A percentile compares a stretch with the other conserved stretches of the same genome.
These are phyloP conservation scores for Bryconaethiops microstoma DNA, from an alignment of 2,797 vertebrate genomes.

Conservation along the genomic window DNA sequence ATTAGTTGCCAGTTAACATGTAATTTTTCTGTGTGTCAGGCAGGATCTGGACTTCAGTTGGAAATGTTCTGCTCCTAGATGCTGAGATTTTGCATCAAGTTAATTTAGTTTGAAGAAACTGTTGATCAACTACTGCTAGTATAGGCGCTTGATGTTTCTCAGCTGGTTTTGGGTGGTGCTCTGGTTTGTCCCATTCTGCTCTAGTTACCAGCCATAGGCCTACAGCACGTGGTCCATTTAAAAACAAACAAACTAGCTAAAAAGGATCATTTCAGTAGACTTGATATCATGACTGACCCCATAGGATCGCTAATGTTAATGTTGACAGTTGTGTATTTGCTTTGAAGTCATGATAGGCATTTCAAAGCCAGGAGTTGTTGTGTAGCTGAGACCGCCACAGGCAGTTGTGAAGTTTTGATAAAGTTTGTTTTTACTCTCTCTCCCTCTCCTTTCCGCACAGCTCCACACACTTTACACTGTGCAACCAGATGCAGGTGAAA, in stretches of 20 bases:
- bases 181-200: background rate
- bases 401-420: background rate
- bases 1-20: too few relatives aligned
- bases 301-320: background rate
- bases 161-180: background rate
- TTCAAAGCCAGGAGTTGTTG: background rate
- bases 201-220: background rate
- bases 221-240: background rate
- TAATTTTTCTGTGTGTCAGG: too few relatives aligned
- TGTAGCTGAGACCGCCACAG: background rate
- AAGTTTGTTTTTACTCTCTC: background rate
- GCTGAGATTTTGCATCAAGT: background rate
- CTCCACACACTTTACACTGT: constrained; percentile 5
- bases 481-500: constrained; percentile 1
- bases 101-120: background rate
- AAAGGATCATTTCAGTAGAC: too few relatives aligned
- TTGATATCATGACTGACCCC: background rate
- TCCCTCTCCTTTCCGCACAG: background rate
- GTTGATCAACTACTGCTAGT: background rate
- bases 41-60: too few relatives aligned
- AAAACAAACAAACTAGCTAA: background rate
- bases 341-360: background rate
- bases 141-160: background rate
- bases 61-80: background rate
- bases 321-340: background rate